phyloP scores from a whole-genome alignment of 53 echinoderm and acorn worm species.

The Paracentrotus lividus region DNA sequence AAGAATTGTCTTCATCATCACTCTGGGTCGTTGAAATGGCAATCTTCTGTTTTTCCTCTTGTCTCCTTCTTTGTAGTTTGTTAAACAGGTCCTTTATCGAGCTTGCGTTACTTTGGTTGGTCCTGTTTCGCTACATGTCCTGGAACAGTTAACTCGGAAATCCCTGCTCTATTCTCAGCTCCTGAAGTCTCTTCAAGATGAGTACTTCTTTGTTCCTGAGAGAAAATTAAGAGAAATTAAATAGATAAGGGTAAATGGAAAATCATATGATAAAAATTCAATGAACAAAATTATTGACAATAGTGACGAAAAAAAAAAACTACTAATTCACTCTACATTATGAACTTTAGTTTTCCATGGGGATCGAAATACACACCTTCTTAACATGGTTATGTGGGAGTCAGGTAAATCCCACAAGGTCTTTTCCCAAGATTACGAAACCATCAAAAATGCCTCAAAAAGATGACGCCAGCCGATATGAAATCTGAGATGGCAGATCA shows the following conservation, averaged over 20 bases:
- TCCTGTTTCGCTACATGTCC: background rate
- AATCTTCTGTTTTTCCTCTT: background rate
- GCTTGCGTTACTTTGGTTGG: background rate
- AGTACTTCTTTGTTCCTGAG: background rate
- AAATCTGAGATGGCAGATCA: constrained; percentile 53
- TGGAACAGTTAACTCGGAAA: background rate
- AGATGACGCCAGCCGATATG: constrained; percentile 14
- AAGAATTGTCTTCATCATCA: background rate
- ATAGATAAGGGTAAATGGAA: background rate
- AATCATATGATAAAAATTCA: background rate
- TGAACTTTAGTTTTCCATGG: background rate
- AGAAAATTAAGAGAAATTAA: background rate
- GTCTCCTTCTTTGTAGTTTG: background rate
- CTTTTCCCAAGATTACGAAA: constrained; percentile 51
- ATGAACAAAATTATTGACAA: background rate
- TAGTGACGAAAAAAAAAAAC: background rate
- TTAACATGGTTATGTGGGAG: constrained; percentile 41
- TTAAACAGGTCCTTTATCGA: background rate
- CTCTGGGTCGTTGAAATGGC: background rate
- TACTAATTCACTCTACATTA: background rate
- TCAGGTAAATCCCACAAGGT: background rate
- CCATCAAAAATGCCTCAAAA: constrained; percentile 49
- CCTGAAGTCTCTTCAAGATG: background rate
- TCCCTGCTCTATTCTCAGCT: background rate
- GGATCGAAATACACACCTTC: constrained; percentile 38